A percentile compares a stretch with the other conserved stretches of the same genome.
Evolutionary conservation across 2,113 vertebrate species (phyloP).

Genomic region (Tetrao urogallus): DNA sequence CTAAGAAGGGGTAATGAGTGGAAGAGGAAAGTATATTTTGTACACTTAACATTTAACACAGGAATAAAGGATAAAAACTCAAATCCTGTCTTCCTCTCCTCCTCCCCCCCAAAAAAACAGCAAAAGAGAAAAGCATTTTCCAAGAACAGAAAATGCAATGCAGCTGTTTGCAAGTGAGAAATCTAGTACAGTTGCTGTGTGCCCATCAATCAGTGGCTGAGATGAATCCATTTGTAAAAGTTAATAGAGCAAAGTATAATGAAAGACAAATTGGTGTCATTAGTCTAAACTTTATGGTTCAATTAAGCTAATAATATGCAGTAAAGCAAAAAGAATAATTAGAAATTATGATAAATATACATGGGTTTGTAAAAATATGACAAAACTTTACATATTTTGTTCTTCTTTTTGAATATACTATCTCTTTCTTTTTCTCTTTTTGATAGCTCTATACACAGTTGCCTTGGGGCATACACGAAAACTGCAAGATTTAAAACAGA

Average conservation of each 20-base stretch:
- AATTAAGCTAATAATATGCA: constrained; percentile 59
- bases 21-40: neutral
- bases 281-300: constrained; percentile 56
- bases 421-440: neutral
- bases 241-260: constrained; percentile 66
- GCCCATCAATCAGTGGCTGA: constrained; percentile 38
- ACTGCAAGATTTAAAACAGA: neutral
- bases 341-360: constrained; percentile 58
- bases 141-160: neutral
- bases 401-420: neutral
- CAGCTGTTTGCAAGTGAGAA: constrained; percentile 7
- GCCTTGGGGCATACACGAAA: constrained; percentile 52
- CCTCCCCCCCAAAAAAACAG: neutral
- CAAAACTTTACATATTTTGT: constrained; percentile 17
- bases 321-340: constrained; percentile 60
- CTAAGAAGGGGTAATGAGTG: neutral
- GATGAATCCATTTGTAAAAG: constrained; percentile 57
- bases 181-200: neutral
- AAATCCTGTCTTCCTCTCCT: neutral
- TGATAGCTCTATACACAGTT: constrained; percentile 23
- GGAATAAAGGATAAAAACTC: neutral
- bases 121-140: neutral
- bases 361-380: constrained; percentile 24
- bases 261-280: constrained; percentile 64
- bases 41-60: neutral